phyloP scores from a whole-genome alignment of 2,113 vertebrate genomes.

The Prolemur simus region DNA sequence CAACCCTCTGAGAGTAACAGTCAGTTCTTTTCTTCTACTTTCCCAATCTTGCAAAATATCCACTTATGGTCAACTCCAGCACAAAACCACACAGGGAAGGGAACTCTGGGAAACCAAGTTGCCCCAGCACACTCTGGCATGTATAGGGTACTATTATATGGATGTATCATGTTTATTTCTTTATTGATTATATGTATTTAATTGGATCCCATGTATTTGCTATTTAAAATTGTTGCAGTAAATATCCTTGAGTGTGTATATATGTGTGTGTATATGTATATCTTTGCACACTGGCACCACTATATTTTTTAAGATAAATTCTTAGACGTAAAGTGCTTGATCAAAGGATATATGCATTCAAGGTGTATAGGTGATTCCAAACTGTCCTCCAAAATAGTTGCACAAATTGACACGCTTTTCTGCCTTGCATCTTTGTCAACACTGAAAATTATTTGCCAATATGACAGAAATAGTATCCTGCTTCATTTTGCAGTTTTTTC shows the following conservation, averaged over 20 bases:
- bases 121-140: background rate
- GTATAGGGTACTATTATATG: too few species aligned
- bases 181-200: background rate
- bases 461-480: background rate
- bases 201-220: background rate
- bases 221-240: background rate
- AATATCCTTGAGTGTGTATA: background rate
- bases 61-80: background rate
- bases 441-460: background rate
- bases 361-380: background rate
- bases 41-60: background rate
- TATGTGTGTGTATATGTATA: background rate
- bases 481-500: background rate
- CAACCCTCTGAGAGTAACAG: background rate
- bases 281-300: background rate
- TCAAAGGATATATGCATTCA: background rate
- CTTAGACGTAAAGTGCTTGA: background rate
- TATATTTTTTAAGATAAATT: background rate
- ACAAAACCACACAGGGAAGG: background rate
- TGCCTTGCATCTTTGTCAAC: background rate
- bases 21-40: background rate
- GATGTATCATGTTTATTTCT: background rate
- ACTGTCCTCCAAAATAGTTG: background rate
- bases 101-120: background rate
- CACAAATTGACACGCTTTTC: background rate